Base-by-base conservation (phyloP, 1,140 invertebrate species). In the Hydropsyche tenuis region DNA sequence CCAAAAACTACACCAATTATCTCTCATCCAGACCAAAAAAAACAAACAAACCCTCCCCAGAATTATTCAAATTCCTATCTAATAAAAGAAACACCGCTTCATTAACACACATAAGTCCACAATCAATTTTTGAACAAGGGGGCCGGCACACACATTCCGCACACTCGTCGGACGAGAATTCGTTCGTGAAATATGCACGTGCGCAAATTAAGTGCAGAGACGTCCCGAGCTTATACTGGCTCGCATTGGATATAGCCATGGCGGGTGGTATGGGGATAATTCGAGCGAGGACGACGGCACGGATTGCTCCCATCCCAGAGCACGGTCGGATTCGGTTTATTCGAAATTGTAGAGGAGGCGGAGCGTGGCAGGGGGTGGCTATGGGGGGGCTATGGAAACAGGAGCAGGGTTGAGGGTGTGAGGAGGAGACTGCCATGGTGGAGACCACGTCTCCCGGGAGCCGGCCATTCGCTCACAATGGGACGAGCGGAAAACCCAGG, bases 131-230 rank as follows among this genome's bases (percentile, higher is more conserved):
- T 37, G 48, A 53, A 18, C 6, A 6, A 53, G 16, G 4, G 48
- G 20, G 45, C 45, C 45, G 1, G 45, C 11, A n/a, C 45, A 46
- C 18, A 20, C 11, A 60, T 60, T 60, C 22, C 23, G 23, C 11
- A 20, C 20, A 60, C 22, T 60, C 22, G 22, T 27, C 22, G 51
- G 20, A n/a, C 4, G 20, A 9, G 22, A 37, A 37, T 56, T 56
- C 22, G 23, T 12, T 60, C 22, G 56, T 60, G 23, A 60, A 60
- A 60, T 60, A 60, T 60, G 56, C 56, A 60, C 56, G 23, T 25
- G 56, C 56, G 25, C 23, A 60, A 60, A 60, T 60, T 18, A 60
- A 60, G 56, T 25, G 23, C 56, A 60, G 56, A 60, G 56, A 60
- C 9, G 23, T 25, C 30, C n/a, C n/a, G n/a, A 37, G 9, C 30